Evolutionary conservation across 2,888 invertebrate species (phyloP).

Genomic region (Apotomis turbidana): DNA sequence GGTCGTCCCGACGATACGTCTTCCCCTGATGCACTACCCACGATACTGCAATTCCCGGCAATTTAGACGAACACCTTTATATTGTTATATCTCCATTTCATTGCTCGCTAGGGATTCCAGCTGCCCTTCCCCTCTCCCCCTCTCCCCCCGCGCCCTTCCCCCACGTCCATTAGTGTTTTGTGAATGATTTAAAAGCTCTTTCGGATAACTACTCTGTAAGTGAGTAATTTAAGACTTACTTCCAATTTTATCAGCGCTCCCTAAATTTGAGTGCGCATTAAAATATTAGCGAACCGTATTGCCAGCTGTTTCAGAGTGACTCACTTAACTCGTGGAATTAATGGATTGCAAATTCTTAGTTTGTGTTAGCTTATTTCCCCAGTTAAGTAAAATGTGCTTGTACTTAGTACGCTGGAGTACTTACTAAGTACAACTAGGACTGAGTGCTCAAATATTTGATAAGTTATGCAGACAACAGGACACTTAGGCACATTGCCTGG

Average conservation of each 20-base stretch:
- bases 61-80: constrained; percentile 78
- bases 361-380: constrained; percentile 41
- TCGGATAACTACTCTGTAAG: constrained; percentile 84
- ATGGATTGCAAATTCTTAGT: constrained; percentile 57
- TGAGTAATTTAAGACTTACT: constrained; percentile 84
- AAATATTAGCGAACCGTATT: constrained; percentile 67
- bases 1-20: constrained; percentile 10
- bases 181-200: constrained; percentile 85
- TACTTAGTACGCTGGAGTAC: constrained; percentile 26
- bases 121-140: constrained; percentile 59
- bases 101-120: constrained; percentile 78
- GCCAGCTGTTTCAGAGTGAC: constrained; percentile 57
- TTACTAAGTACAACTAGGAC: constrained; percentile 35
- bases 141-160: constrained; percentile 60
- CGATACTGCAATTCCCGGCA: constrained; percentile 69
- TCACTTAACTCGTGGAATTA: constrained; percentile 57
- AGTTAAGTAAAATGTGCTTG: constrained; percentile 41
- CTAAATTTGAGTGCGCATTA: constrained; percentile 83
- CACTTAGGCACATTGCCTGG: constrained; percentile 22
- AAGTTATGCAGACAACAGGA: constrained; percentile 38
- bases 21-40: constrained; percentile 37
- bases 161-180: constrained; percentile 84
- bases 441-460: constrained; percentile 41
- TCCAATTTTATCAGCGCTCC: constrained; percentile 83
- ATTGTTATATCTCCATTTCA: constrained; percentile 82